Evolutionary conservation across 1,140 invertebrate species (phyloP), one percentile per base, ranked within the genome.

Genomic region (Centruroides vittatus): DNA sequence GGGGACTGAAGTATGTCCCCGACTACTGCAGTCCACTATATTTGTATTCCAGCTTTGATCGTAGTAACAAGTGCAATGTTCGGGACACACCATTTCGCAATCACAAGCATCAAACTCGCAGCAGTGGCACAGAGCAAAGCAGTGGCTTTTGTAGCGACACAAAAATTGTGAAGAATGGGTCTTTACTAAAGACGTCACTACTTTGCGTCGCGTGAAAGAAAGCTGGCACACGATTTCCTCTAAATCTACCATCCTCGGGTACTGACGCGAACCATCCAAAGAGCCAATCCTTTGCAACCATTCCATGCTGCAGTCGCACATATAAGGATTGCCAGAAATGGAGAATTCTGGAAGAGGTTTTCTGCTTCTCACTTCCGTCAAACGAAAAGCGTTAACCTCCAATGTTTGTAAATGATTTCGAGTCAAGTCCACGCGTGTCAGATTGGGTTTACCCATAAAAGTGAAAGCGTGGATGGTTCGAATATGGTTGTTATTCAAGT

Each of bases 31-130:
- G 70, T 93, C 88, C 3, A 93, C 89, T 6, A 93, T 87, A 72
- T 94, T 93, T 41, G 86, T 88, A 63, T 86, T 87, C 89, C 90
- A 93, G n/a, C 88, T 86, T 71, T 88, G 86, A 69, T 93, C 89
- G 23, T 70, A 65, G 74, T 90, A 93, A 71, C 90, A 94, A 62
- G 86, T 86, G 75, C 90, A 94, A 70, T 91, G 89, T 64, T 82
- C 81, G 3, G 91, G 91, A 69, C 90, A 95, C 4, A 86, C 92
- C 89, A 93, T 93, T 75, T 93, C 88, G 74, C 91, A 94, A 73
- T 93, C 91, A 74, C 91, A 94, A 55, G 89, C 89, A 71, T 93
- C 89, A 71, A 91, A 93, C 67, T 93, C 90, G 71, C 91, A 94
- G 75, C 91, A 95, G 68, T 91, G 88, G 71, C 91, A 95, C 50